Conservation (phyloP, 92 coral and sea anemone genomes). For the Phenganax stokvisi region DNA sequence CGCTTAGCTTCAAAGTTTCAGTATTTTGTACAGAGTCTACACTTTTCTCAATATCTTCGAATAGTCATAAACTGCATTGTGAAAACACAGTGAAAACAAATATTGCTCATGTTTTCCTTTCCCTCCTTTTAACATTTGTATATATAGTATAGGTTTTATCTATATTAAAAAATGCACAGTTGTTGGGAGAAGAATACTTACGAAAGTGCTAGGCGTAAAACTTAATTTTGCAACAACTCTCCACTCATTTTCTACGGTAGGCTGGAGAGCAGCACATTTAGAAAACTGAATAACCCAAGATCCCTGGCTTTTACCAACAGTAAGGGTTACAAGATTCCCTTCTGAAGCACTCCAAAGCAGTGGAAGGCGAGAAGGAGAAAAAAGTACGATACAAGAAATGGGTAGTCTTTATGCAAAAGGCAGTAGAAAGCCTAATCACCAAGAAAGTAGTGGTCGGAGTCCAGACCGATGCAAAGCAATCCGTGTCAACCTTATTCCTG, state of each 20-base stretch:
- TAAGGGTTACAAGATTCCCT: slow-evolving; percentile 57
- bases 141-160: too few relatives aligned
- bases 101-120: too few relatives aligned
- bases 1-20: too few relatives aligned
- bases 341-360: slow-evolving; percentile 39
- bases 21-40: too few relatives aligned
- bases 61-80: too few relatives aligned
- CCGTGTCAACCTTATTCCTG: slow-evolving; percentile 21
- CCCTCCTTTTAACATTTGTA: too few relatives aligned
- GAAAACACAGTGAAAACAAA: too few relatives aligned
- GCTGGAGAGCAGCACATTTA: neutral
- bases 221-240: neutral
- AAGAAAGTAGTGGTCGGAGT: slow-evolving; percentile 35
- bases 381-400: slow-evolving; percentile 22
- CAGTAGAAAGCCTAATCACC: slow-evolving; percentile 38
- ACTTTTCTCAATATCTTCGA: too few relatives aligned
- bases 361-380: slow-evolving; percentile 45
- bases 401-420: slow-evolving; percentile 31
- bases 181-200: too few relatives aligned
- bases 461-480: slow-evolving; percentile 35
- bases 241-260: neutral
- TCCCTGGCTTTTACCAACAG: slow-evolving; percentile 43
- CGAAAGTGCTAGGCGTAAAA: too few relatives aligned
- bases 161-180: too few relatives aligned
- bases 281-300: slow-evolving; percentile 36